Conservation (phyloP, 2,797 vertebrate species). For the Knipowitschia caucasica region DNA sequence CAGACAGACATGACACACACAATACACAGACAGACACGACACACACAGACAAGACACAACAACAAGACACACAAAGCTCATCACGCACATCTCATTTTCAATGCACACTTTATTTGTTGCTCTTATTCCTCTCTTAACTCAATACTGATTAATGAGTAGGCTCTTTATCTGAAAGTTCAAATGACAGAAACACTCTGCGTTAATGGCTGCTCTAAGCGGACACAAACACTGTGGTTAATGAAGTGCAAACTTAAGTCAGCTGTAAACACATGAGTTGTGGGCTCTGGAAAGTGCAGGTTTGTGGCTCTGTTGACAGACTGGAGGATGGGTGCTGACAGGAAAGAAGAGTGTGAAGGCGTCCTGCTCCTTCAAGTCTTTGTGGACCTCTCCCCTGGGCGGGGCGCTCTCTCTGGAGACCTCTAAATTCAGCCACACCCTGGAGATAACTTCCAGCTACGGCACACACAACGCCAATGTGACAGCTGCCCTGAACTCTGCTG, state of each 20-base stretch:
- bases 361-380: constrained; percentile 72
- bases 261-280: neutral
- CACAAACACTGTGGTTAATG: neutral
- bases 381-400: constrained; percentile 74
- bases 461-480: constrained; percentile 76
- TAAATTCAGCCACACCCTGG: constrained; percentile 66
- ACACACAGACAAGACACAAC: too few relatives aligned
- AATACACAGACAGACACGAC: too few relatives aligned
- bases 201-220: neutral
- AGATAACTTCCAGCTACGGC: constrained; percentile 71
- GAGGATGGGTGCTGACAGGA: constrained; percentile 54
- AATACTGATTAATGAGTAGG: too few relatives aligned
- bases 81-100: too few relatives aligned
- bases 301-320: constrained; percentile 45
- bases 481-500: constrained; percentile 63
- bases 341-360: constrained; percentile 68
- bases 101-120: neutral
- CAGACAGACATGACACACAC: too few relatives aligned
- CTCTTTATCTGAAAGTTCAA: neutral
- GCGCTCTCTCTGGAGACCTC: constrained; percentile 76
- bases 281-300: neutral
- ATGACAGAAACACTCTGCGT: neutral
- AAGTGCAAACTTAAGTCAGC: neutral
- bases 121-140: too few relatives aligned
- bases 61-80: too few relatives aligned